Percentiles rank a stretch among this genome's conserved stretches.
phyloP scores from a whole-genome alignment of 2,888 invertebrate genomes.

The Salticus scenicus region DNA sequence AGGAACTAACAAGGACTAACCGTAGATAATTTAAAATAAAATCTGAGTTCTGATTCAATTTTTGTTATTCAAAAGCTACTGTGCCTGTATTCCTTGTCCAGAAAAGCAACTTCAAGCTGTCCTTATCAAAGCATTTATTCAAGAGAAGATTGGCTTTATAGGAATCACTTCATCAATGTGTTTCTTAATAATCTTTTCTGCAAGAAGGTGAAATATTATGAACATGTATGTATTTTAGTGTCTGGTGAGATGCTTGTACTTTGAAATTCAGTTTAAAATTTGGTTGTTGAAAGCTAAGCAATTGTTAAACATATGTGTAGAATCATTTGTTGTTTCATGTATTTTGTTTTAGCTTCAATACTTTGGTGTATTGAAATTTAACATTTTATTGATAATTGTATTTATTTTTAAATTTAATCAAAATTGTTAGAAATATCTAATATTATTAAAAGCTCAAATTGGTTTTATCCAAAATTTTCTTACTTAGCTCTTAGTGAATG shows the following conservation, averaged over 20 bases:
- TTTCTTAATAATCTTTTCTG: background rate
- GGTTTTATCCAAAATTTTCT: too few species aligned
- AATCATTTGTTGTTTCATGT: too few species aligned
- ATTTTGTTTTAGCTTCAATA: too few species aligned
- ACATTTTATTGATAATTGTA: too few species aligned
- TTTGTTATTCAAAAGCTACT: conserved; percentile 47
- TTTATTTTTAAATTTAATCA: too few species aligned
- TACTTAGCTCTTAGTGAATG: too few species aligned
- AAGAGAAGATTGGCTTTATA: background rate
- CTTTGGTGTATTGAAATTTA: too few species aligned
- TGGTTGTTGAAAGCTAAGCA: too few species aligned
- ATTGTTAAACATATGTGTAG: too few species aligned
- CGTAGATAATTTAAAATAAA: conserved; percentile 12
- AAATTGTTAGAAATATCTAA: too few species aligned
- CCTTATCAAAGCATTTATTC: background rate
- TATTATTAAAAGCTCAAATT: too few species aligned
- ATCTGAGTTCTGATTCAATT: conserved; percentile 17
- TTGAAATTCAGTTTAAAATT: conserved; percentile 11
- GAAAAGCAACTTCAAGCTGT: too few species aligned
- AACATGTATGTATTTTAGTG: conserved; percentile 36
- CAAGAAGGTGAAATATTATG: conserved; percentile 22
- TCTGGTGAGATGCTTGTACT: background rate
- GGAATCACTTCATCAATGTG: background rate
- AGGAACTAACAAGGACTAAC: conserved; percentile 55
- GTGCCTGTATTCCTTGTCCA: background rate